Evolutionary conservation across 2,888 invertebrate genomes (phyloP).

Genomic region (Diarsia rubi): DNA sequence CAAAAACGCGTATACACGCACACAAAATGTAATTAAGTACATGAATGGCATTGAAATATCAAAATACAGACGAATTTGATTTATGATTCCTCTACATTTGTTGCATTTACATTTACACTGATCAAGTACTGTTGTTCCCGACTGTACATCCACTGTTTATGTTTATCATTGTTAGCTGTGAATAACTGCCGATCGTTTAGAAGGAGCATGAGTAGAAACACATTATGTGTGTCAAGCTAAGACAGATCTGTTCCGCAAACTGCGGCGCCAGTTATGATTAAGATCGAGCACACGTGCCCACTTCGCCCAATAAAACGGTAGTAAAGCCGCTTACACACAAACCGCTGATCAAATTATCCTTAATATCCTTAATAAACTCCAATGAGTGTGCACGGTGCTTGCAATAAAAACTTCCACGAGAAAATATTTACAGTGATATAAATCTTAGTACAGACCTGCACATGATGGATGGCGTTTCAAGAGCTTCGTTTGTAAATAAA

Average conservation of each 20-base stretch:
- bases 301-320: conserved; percentile 70
- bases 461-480: conserved; percentile 49
- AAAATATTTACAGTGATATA: conserved; percentile 61
- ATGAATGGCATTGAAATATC: background rate
- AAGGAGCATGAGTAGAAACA: conserved; percentile 42
- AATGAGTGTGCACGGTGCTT: conserved; percentile 55
- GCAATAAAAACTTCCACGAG: conserved; percentile 67
- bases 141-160: conserved; percentile 22
- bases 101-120: conserved; percentile 22
- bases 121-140: conserved; percentile 1
- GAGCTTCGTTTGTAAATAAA: conserved; percentile 61
- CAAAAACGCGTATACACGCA: background rate
- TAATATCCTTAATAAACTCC: conserved; percentile 63
- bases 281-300: conserved; percentile 70
- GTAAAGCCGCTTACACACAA: conserved; percentile 67
- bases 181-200: conserved; percentile 47
- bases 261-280: conserved; percentile 70
- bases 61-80: conserved; percentile 8
- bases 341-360: conserved; percentile 67
- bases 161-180: conserved; percentile 49
- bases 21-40: conserved; percentile 3
- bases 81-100: conserved; percentile 4
- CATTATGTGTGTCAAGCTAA: conserved; percentile 56
- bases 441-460: conserved; percentile 48
- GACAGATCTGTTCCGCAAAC: conserved; percentile 58